Conservation (phyloP, 2,113 vertebrate species). For the Ciconia stormi region DNA sequence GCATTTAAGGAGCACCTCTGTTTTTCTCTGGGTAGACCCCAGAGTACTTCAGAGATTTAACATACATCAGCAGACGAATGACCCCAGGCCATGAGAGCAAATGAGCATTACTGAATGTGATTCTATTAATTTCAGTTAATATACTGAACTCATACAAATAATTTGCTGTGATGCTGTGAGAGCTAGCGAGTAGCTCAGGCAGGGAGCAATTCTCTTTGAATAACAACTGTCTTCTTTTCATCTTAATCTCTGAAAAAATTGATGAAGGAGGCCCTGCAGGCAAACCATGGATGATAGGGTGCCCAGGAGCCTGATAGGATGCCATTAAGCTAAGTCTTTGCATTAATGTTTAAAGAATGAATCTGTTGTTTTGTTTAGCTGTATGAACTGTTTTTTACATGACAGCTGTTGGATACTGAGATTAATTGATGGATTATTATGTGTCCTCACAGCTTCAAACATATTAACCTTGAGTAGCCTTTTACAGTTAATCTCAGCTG, state of each 20-base stretch:
- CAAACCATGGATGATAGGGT: background rate
- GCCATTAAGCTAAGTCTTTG: background rate
- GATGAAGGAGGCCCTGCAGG: background rate
- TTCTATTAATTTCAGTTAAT: background rate
- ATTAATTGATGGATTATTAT: background rate
- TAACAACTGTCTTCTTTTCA: background rate
- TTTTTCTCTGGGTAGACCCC: background rate
- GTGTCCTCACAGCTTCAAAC: background rate
- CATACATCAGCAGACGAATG: background rate
- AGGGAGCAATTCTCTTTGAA: background rate
- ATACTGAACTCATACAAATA: background rate
- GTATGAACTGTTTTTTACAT: background rate
- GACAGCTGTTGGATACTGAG: background rate
- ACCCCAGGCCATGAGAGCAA: background rate
- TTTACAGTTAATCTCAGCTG: background rate
- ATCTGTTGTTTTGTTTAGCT: slow-evolving; percentile 18
- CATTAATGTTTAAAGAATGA: background rate
- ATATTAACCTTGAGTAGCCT: background rate
- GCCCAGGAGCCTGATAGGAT: background rate
- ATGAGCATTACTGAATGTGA: background rate
- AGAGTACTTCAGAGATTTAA: background rate
- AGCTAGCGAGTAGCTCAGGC: background rate
- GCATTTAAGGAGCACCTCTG: background rate
- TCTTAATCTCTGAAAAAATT: background rate
- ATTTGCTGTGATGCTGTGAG: background rate